phyloP scores from a whole-genome alignment of 2,797 vertebrate species.

The Sciurus vulgaris region DNA sequence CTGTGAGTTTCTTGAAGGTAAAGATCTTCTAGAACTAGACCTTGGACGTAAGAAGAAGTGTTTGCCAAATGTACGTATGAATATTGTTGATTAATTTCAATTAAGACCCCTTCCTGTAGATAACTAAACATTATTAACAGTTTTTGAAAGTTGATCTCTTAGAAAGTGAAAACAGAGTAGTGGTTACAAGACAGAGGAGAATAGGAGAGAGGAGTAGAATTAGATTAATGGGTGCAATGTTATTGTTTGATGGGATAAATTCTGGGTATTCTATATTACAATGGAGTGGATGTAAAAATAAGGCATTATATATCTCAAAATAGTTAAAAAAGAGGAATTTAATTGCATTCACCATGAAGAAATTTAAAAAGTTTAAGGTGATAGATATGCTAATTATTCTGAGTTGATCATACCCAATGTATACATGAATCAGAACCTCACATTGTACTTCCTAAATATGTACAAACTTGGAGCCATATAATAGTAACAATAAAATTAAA shows the following conservation, averaged over 20 bases:
- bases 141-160: not conserved
- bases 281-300: not conserved
- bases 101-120: not conserved
- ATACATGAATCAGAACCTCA: not conserved
- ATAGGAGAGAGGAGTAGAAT: rapidly evolving
- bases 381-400: not conserved
- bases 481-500: not conserved
- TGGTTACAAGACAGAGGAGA: not conserved
- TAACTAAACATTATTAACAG: not conserved
- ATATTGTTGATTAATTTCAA: not conserved
- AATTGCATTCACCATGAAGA: not conserved
- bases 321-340: not conserved
- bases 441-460: not conserved
- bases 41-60: not conserved
- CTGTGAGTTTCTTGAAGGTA: not conserved
- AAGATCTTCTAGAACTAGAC: not conserved
- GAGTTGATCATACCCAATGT: not conserved
- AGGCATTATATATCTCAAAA: not conserved
- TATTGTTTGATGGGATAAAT: not conserved
- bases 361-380: not conserved
- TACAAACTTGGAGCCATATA: not conserved
- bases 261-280: not conserved
- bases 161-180: not conserved
- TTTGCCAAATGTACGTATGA: not conserved
- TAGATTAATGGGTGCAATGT: not conserved